Percentiles rank a stretch among this genome's conserved stretches.
These are phyloP conservation scores for Falco peregrinus DNA, from an alignment of 2,797 vertebrate genomes.

Conservation along the genomic window DNA sequence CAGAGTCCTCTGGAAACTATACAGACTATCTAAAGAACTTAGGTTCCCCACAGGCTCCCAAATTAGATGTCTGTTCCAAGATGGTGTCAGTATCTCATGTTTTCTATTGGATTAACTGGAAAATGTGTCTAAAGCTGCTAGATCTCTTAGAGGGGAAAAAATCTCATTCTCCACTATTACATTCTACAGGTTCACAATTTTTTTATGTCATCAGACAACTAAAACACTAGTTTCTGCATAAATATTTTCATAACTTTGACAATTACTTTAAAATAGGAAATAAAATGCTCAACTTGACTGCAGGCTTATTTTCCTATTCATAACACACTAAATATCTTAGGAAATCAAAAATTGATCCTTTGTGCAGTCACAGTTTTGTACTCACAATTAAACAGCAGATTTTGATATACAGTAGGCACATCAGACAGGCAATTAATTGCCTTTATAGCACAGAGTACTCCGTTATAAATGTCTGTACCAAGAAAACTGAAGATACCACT, in stretches of 20 bases:
- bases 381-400: slow-evolving; percentile 55
- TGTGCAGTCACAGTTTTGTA: neutral
- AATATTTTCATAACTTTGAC: slow-evolving; percentile 46
- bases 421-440: slow-evolving; percentile 58
- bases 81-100: neutral
- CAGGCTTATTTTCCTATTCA: neutral
- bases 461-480: neutral
- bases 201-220: slow-evolving; percentile 11
- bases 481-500: neutral
- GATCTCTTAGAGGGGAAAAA: neutral
- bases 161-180: neutral
- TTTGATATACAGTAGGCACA: slow-evolving; percentile 39
- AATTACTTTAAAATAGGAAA: slow-evolving; percentile 25
- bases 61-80: neutral
- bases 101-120: slow-evolving; percentile 7
- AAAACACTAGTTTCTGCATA: slow-evolving; percentile 12
- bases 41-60: neutral
- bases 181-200: neutral
- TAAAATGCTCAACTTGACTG: slow-evolving; percentile 8
- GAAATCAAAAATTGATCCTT: slow-evolving; percentile 59
- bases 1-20: slow-evolving; percentile 17
- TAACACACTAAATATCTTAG: slow-evolving; percentile 12
- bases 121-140: neutral
- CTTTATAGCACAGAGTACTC: neutral
- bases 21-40: neutral